Base-by-base conservation (phyloP, 92 coral and sea anemone species). In the Parazoanthus atlanticus region DNA sequence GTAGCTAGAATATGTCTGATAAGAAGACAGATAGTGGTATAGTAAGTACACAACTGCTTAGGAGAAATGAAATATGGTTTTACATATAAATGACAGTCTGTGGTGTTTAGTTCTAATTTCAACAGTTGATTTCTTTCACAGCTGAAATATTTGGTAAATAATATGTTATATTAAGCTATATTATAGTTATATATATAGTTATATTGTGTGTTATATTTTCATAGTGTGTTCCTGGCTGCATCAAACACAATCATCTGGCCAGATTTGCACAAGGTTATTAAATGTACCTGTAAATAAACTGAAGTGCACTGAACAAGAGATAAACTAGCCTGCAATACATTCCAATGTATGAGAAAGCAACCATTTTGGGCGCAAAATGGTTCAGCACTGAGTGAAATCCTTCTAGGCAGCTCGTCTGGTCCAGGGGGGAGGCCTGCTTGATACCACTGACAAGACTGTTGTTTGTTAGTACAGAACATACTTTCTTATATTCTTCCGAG, bases 351-450 rank as follows among this genome's bases (percentile, higher is more conserved):
- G 91, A 89, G 72, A 67, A 89, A 72, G 81, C 87, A 82, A 89
- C 64, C 91, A 89, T 89, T 82, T 89, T 89, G 75, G 91, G 91
- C 1, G 90, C 90, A 80, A 88, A 88, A 17, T 80, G 90, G 61
- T 88, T 88, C 13, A 88, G 41, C 32, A 80, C 81, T n/a, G 91
- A 88, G 66, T 88, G 91, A n/a, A 88, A 88, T 32, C 91, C 91
- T 72, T 88, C 91, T 23, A 88, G 32, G 33, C 88, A 73, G 52
- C 91, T 88, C 28, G 91, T 88, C 64, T 88, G 91, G 41, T 72
- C 91, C 47, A 80, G 36, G 16, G 91, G 91, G 46, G 88, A 88
- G 66, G 91, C 91, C 40, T 88, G 86, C 47, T 80, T 69, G 49
- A 81, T 88, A 29, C 83, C 91, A 40, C 81, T 82, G 81, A 80